A percentile compares a stretch with the other conserved stretches of the same genome.
Evolutionary conservation across 2,797 vertebrate genomes (phyloP).

Genomic region (Tarsius wallacei): DNA sequence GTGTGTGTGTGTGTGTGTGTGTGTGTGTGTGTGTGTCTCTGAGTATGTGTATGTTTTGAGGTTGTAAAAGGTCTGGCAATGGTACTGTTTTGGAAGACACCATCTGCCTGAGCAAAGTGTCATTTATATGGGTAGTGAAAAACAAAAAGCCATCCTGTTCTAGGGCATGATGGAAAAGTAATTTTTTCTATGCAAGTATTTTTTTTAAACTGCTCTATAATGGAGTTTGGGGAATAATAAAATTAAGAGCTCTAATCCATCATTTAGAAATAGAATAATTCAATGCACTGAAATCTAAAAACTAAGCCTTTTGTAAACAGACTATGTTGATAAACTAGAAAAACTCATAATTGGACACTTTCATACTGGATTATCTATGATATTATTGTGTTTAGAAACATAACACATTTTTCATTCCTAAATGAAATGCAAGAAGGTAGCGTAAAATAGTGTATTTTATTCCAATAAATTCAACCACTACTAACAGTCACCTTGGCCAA

Average conservation of each 20-base stretch:
- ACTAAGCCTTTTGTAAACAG: constrained; percentile 72
- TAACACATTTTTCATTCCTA: constrained; percentile 73
- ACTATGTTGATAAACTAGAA: constrained; percentile 77
- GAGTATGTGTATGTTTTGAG: background rate
- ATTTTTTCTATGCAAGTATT: constrained; percentile 67
- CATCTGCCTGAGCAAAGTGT: background rate
- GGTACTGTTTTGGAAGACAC: background rate
- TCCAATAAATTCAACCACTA: constrained; percentile 49
- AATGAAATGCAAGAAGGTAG: constrained; percentile 63
- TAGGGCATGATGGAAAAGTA: background rate
- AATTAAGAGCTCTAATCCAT: constrained; percentile 66
- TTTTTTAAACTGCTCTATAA: constrained; percentile 65
- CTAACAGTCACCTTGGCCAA: background rate
- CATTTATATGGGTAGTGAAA: background rate
- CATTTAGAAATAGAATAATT: constrained; percentile 77
- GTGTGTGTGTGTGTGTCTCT: background rate
- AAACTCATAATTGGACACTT: constrained; percentile 72
- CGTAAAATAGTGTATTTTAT: constrained; percentile 29
- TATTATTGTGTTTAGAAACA: constrained; percentile 68
- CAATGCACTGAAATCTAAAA: constrained; percentile 68
- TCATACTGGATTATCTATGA: constrained; percentile 69
- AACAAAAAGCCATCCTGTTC: background rate
- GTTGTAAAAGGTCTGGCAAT: background rate
- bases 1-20: no score
- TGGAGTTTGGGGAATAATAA: constrained; percentile 69